Conservation (phyloP, 64 coral and sea anemone species). For the Exaiptasia diaphana region DNA sequence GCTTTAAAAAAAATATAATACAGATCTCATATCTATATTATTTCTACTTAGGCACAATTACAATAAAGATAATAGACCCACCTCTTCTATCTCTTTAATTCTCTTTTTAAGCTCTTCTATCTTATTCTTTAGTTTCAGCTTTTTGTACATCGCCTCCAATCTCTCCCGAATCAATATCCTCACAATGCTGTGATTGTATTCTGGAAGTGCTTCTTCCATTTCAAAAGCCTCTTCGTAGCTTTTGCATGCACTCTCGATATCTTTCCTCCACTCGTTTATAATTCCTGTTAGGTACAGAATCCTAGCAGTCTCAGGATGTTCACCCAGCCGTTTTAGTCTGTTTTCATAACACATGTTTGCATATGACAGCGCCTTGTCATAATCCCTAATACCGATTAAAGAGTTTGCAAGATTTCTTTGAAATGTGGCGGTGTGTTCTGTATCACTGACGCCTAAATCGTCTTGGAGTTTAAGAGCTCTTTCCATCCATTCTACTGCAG, state of each 20-base stretch:
- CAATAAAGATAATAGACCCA: background rate
- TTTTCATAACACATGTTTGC: slow-evolving; percentile 29
- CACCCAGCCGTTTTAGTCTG: background rate
- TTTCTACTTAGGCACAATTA: background rate
- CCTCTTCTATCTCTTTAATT: background rate
- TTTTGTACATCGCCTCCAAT: background rate
- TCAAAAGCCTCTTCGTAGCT: slow-evolving; percentile 25
- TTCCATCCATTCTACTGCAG: slow-evolving; percentile 24
- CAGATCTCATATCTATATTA: background rate
- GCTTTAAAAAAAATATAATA: background rate
- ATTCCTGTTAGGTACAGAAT: slow-evolving; percentile 47
- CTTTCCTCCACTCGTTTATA: slow-evolving; percentile 33
- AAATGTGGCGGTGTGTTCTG: slow-evolving; percentile 11
- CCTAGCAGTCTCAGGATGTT: slow-evolving; percentile 30
- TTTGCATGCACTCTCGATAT: background rate
- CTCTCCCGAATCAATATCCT: background rate
- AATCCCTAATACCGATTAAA: slow-evolving; percentile 3
- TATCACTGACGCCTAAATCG: slow-evolving; percentile 19
- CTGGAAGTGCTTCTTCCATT: slow-evolving; percentile 41
- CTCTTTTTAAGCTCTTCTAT: background rate
- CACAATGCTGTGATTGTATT: slow-evolving; percentile 44
- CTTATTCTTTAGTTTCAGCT: background rate
- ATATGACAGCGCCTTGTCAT: slow-evolving; percentile 14
- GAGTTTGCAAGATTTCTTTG: slow-evolving; percentile 55
- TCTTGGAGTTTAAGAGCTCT: slow-evolving; percentile 28